These are phyloP conservation scores for Busseola fusca DNA, from an alignment of 2,888 invertebrate genomes.

Conservation along the genomic window DNA sequence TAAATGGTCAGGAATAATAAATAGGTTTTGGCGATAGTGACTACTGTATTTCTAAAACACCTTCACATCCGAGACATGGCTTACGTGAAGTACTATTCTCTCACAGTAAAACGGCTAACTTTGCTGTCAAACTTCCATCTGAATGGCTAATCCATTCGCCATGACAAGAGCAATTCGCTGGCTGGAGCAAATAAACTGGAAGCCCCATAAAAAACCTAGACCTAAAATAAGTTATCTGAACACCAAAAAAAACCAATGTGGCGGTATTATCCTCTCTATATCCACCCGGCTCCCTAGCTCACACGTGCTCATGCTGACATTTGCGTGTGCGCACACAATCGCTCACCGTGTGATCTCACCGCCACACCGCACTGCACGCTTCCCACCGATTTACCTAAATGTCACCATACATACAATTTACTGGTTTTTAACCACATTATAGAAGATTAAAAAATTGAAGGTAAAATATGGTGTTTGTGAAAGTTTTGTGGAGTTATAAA, in stretches of 20 bases:
- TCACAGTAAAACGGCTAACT: too few relatives aligned
- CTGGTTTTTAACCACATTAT: constrained; percentile 31
- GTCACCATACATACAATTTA: constrained; percentile 52
- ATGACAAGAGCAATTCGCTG: too few relatives aligned
- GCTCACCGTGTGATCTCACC: constrained; percentile 80
- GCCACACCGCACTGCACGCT: constrained; percentile 37
- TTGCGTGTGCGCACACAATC: constrained; percentile 83
- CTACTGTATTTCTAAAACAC: too few relatives aligned
- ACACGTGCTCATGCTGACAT: constrained; percentile 82
- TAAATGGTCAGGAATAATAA: too few relatives aligned
- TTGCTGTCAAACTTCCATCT: too few relatives aligned
- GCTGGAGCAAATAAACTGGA: too few relatives aligned
- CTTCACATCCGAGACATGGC: too few relatives aligned
- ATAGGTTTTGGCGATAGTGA: too few relatives aligned
- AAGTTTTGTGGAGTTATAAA: constrained; percentile 7
- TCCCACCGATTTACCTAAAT: constrained; percentile 53
- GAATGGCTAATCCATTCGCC: too few relatives aligned
- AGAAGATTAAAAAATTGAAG: constrained; percentile 18
- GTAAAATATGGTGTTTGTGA: constrained; percentile 1
- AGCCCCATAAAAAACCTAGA: too few relatives aligned
- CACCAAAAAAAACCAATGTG: neutral
- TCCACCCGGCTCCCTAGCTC: constrained; percentile 30
- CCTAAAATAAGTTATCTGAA: too few relatives aligned
- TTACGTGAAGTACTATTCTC: too few relatives aligned
- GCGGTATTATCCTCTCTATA: constrained; percentile 68